Evolutionary conservation across 1,140 invertebrate genomes (phyloP), one percentile per base, ranked within the genome.

Genomic region (Bombus breviceps): DNA sequence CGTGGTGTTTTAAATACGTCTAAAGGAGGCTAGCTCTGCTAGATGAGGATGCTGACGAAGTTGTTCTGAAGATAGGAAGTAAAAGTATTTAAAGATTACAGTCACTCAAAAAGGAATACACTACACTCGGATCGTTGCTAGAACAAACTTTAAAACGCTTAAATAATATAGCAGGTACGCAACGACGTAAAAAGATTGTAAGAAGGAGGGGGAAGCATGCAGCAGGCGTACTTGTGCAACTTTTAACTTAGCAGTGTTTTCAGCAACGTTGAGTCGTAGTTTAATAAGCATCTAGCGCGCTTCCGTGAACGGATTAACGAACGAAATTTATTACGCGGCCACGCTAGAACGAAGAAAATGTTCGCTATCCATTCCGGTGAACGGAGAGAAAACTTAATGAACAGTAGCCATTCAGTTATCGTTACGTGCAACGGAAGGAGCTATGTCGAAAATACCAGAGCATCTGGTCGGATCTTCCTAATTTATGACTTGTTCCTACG

Each of bases 351-450:
- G 53, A 59, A 72, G 81, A 76, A 80, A 77, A 83, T 41, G 41
- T 62, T 77, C 37, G 62, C 76, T 68, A 71, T 72, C n/a, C 64
- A 28, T 57, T 84, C 15, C 66, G 32, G 53, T n/a, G 66, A 77
- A 39, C 62, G 34, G 28, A 34, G 47, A 34, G 75, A 59, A 43
- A 71, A 39, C 76, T 72, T 79, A 79, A 78, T 84, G 83, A 84
- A 79, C 83, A 22, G 76, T 71, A 47, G 64, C 47, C 83, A 47
- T 84, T 62, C 73, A 28, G 72, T 77, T 77, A 69, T 77, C 73
- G 62, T 76, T 77, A 66, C 62, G 62, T n/a, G 39, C 41, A 32
- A 18, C n/a, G 39, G 2, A 53, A 43, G 32, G 43, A 12, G 28
- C 72, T 12, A 43, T 28, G 41, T 69, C 74, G 28, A 77, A 59